Percentiles rank a stretch among this genome's conserved stretches.
phyloP scores from a whole-genome alignment of 2,113 vertebrate genomes.

The rabbit (Oryctolagus cuniculus) region DNA sequence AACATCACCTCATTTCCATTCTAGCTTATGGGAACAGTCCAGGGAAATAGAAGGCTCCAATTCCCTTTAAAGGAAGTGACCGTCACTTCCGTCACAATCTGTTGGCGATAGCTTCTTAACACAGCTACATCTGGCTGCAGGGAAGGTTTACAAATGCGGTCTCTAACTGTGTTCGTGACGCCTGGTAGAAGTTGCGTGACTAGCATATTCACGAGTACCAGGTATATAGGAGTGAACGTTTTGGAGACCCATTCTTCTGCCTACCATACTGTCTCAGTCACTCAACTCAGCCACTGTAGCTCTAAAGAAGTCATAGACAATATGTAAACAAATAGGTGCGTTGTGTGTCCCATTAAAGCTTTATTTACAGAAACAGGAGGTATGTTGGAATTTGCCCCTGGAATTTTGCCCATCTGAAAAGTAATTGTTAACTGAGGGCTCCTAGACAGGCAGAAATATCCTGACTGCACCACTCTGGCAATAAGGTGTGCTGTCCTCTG shows the following conservation, averaged over 20 bases:
- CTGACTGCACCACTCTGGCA: background rate
- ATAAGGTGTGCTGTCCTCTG: background rate
- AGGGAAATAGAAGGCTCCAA: conserved; percentile 2
- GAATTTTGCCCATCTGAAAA: conserved; percentile 14
- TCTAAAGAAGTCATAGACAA: background rate
- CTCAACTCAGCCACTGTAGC: background rate
- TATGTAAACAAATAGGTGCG: background rate
- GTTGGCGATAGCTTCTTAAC: background rate
- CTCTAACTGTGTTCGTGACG: background rate
- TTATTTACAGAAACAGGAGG: conserved; percentile 28
- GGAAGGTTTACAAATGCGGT: background rate
- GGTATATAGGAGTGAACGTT: background rate
- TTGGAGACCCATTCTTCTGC: background rate
- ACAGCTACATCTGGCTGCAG: background rate
- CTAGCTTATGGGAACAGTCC: background rate
- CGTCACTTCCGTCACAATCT: conserved; percentile 33
- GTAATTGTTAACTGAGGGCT: background rate
- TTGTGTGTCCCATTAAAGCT: conserved; percentile 47
- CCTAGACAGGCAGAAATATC: background rate
- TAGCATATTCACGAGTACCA: background rate
- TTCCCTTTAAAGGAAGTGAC: background rate
- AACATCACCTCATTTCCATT: background rate
- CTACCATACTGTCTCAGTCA: background rate
- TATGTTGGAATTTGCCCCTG: background rate
- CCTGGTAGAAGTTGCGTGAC: background rate